phyloP scores from a whole-genome alignment of 1,140 invertebrate genomes.

The Penaeus chinensis region DNA sequence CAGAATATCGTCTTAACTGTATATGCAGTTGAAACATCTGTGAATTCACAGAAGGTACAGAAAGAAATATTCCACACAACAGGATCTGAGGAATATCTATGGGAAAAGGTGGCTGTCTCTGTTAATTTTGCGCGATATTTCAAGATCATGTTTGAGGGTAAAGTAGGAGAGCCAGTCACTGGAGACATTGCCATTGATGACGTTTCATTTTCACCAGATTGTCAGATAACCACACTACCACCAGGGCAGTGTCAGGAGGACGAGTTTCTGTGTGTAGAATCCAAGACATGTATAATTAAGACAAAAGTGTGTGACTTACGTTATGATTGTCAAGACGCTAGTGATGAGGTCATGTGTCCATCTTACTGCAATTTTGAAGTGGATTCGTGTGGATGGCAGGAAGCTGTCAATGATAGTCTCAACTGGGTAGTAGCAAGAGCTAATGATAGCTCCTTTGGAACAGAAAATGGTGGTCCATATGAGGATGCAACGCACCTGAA shows the following conservation, averaged over 20 bases:
- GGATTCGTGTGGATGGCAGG: conserved; percentile 47
- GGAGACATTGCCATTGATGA: conserved; percentile 54
- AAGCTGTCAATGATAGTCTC: conserved; percentile 33
- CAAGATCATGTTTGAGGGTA: conserved; percentile 41
- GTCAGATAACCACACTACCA: conserved; percentile 28
- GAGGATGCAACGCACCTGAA: conserved; percentile 23
- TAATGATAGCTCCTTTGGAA: conserved; percentile 45
- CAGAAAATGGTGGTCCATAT: conserved; percentile 38
- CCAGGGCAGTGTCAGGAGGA: conserved; percentile 24
- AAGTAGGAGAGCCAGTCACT: neutral
- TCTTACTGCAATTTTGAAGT: conserved; percentile 44
- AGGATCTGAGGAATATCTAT: conserved; percentile 33
- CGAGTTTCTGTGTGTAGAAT: conserved; percentile 5
- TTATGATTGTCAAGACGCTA: conserved; percentile 42
- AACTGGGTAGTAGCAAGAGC: conserved; percentile 44
- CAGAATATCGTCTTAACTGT: conserved; percentile 25
- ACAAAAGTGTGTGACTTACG: conserved; percentile 45
- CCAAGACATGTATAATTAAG: conserved; percentile 21
- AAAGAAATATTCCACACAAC: conserved; percentile 28
- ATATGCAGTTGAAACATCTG: conserved; percentile 35
- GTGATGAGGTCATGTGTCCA: conserved; percentile 47
- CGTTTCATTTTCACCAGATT: conserved; percentile 41
- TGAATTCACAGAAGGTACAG: neutral
- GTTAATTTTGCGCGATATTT: conserved; percentile 43
- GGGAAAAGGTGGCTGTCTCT: conserved; percentile 20